Percentiles rank a stretch among this genome's conserved stretches.
These are phyloP conservation scores for Acanthurus tractus DNA, from an alignment of 2,797 vertebrate species.

Conservation along the genomic window DNA sequence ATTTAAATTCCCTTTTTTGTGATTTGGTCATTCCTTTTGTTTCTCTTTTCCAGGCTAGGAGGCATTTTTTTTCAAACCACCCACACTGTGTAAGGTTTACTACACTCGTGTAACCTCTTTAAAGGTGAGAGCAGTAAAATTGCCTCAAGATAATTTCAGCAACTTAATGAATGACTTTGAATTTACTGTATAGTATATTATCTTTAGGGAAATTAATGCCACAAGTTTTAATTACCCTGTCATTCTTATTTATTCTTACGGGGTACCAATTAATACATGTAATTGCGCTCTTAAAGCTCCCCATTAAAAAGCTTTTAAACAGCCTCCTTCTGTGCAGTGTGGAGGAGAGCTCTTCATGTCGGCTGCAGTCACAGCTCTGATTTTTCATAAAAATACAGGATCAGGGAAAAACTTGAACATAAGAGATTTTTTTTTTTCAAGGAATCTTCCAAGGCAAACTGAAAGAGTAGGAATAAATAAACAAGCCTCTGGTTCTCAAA, in stretches of 20 bases:
- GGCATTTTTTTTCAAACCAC: not conserved
- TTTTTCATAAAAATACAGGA: constrained; percentile 8
- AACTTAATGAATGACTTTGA: constrained; percentile 50
- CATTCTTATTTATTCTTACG: constrained; percentile 72
- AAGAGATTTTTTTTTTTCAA: constrained; percentile 2
- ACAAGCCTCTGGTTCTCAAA: no score
- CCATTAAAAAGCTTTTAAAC: constrained; percentile 68
- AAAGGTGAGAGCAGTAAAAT: constrained; percentile 47
- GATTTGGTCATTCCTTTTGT: not conserved
- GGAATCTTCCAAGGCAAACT: not conserved
- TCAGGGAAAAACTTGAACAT: not conserved
- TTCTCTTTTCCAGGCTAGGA: not conserved
- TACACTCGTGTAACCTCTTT: constrained; percentile 32
- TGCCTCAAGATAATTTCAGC: constrained; percentile 42
- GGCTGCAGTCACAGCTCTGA: constrained; percentile 47
- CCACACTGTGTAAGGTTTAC: constrained; percentile 20
- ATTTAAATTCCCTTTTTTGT: not conserved
- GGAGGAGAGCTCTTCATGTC: constrained; percentile 56
- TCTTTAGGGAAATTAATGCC: constrained; percentile 72
- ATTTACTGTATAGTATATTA: constrained; percentile 50
- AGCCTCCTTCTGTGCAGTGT: constrained; percentile 55
- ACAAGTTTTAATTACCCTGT: constrained; percentile 70
- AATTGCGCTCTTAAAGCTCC: constrained; percentile 76
- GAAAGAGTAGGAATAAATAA: not conserved
- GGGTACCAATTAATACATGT: constrained; percentile 79